A percentile compares a stretch with the other conserved stretches of the same genome.
phyloP scores from a whole-genome alignment of 2,113 vertebrate species.

The Peromyscus polionotus region DNA sequence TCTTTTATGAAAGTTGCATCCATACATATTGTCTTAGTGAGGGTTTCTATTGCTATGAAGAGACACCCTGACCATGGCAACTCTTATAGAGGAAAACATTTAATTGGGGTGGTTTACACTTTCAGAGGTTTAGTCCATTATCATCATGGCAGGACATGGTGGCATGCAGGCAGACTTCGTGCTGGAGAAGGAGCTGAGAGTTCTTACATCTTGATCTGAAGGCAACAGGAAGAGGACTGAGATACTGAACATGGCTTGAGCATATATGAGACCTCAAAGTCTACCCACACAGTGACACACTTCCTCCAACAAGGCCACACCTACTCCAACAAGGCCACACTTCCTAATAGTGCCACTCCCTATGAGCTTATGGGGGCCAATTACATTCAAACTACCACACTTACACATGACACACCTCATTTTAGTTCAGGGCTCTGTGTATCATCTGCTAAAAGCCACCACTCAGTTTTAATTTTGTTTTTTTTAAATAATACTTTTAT shows the following conservation, averaged over 20 bases:
- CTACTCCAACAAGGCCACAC: neutral
- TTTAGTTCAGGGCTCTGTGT: neutral
- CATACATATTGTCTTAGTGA: neutral
- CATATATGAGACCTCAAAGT: neutral
- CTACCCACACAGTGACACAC: neutral
- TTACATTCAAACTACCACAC: neutral
- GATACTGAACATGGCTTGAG: neutral
- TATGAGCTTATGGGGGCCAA: neutral
- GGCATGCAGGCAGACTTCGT: neutral
- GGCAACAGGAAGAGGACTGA: neutral
- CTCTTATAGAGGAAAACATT: neutral
- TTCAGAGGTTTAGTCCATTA: neutral
- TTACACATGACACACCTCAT: rapidly evolving
- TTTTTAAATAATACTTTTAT: neutral
- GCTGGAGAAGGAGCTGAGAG: neutral
- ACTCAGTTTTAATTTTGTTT: neutral
- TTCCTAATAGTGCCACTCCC: neutral
- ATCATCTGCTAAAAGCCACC: neutral
- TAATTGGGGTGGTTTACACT: neutral
- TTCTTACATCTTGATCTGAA: neutral
- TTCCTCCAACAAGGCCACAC: neutral
- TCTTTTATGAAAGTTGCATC: rapidly evolving
- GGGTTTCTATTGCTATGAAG: neutral
- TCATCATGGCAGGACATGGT: neutral
- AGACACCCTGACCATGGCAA: neutral